phyloP scores from a whole-genome alignment of 64 coral and sea anemone species.

The Pocillopora damicornis region DNA sequence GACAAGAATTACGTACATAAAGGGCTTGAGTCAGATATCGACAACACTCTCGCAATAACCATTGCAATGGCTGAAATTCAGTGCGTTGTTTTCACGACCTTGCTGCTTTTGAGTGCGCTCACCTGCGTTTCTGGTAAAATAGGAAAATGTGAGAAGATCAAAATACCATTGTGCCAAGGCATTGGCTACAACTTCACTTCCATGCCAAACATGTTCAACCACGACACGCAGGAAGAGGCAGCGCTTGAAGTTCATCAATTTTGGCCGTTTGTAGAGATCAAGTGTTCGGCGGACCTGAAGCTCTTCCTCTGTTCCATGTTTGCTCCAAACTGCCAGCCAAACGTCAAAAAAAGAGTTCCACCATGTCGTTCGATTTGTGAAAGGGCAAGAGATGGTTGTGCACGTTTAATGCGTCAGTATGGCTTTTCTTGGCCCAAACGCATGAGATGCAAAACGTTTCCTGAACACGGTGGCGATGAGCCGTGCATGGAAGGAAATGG shows the following conservation, averaged over 20 bases:
- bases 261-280: slow-evolving; percentile 24
- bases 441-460: slow-evolving; percentile 30
- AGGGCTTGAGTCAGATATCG: neutral
- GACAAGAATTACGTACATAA: neutral
- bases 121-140: neutral
- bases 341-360: neutral
- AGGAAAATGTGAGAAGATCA: slow-evolving; percentile 29
- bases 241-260: slow-evolving; percentile 31
- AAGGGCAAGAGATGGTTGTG: slow-evolving; percentile 48
- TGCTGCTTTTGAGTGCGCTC: neutral
- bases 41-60: neutral
- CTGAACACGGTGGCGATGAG: neutral
- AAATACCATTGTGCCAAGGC: slow-evolving; percentile 34
- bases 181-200: slow-evolving; percentile 51
- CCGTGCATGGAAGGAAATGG: neutral
- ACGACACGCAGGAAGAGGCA: slow-evolving; percentile 24
- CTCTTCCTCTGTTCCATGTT: slow-evolving; percentile 58
- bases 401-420: slow-evolving; percentile 7
- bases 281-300: slow-evolving; percentile 49
- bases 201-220: slow-evolving; percentile 63
- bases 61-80: neutral
- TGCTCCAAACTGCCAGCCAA: slow-evolving; percentile 38
- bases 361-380: slow-evolving; percentile 58
- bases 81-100: neutral
- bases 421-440: slow-evolving; percentile 20